These are phyloP conservation scores for Lindbergichthys nudifrons DNA, from an alignment of 2,797 vertebrate species.

Conservation along the genomic window DNA sequence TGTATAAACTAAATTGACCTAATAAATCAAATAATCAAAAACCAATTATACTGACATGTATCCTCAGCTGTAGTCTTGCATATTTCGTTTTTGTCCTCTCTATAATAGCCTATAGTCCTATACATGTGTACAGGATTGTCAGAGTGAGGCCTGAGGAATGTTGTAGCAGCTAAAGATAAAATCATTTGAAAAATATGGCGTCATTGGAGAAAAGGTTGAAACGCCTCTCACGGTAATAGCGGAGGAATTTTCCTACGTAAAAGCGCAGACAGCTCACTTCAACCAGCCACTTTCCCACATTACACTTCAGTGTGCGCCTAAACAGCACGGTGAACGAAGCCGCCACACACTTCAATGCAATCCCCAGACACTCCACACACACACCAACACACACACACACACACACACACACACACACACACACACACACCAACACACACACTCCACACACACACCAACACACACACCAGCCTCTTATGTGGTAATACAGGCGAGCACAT, in stretches of 20 bases:
- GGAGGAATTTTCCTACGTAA: slow-evolving; percentile 2
- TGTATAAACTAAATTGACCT: not conserved
- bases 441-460: slow-evolving; percentile 17
- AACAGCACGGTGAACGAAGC: slow-evolving; percentile 16
- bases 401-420: too few species aligned
- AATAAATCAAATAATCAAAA: not conserved
- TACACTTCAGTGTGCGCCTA: slow-evolving; percentile 20
- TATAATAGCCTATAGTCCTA: not conserved
- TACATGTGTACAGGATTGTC: not conserved
- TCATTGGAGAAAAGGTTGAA: slow-evolving; percentile 12
- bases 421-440: too few species aligned
- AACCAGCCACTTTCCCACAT: slow-evolving; percentile 19
- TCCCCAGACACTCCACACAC: slow-evolving; percentile 54
- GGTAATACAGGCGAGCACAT: slow-evolving; percentile 47
- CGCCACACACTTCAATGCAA: slow-evolving; percentile 46
- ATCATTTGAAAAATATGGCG: not conserved
- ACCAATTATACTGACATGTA: too few species aligned
- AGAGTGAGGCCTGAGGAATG: not conserved
- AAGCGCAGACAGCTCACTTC: slow-evolving; percentile 22
- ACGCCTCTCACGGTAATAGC: slow-evolving; percentile 4
- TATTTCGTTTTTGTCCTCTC: not conserved
- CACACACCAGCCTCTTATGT: slow-evolving; percentile 56
- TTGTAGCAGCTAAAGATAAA: not conserved
- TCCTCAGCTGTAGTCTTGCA: not conserved
- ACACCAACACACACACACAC: slow-evolving; percentile 22